Base-by-base conservation (phyloP, 2,888 invertebrate species). In the Disparrhopalites patrizii region DNA sequence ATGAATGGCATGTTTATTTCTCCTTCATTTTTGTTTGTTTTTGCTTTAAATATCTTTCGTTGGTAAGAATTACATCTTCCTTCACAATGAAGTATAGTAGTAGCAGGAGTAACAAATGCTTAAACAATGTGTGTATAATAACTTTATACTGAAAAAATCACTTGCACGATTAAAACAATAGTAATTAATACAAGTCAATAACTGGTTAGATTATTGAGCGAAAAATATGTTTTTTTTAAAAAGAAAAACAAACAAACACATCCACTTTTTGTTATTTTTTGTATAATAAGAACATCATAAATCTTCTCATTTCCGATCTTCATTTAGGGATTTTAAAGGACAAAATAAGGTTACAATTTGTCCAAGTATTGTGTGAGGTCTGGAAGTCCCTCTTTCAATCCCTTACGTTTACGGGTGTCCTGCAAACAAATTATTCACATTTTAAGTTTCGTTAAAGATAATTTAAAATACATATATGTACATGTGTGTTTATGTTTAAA, bases 341-440 rank as follows among this genome's bases (percentile, higher is more conserved):
- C 20, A 3, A 56, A 18, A 27, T 47, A 5, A 43, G 30, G 38
- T 73, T 97, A 99, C 89, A 99, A 85, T 85, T 99, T 99, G 86
- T 99, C 99, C 84, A 97, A 85, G 83, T 94, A 99, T 85, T 92
- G 90, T 79, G 88, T 82, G 79, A 99, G 85, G 80, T 93, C 92
- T 78, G 99, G 99, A 76, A 99, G 86, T 81, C 93, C 93, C 80
- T 97, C 97, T 83, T 97, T 98, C 79, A 99, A 86, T 82, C 98
- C 98, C 86, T 99, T 99, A 82, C 99, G 88, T 85, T 98, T 98
- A 81, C 99, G 91, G 77, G 93, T 97, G 65, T 94, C 94, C 86
- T 88, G 83, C 55, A 83, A 78, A 61, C 67, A 65, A 73, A n/a
- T n/a, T n/a, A n/a, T n/a, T n/a, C n/a, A n/a, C n/a, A n/a, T n/a